Evolutionary conservation across 2,888 invertebrate genomes (phyloP).

Genomic region (Theristus sp.): DNA sequence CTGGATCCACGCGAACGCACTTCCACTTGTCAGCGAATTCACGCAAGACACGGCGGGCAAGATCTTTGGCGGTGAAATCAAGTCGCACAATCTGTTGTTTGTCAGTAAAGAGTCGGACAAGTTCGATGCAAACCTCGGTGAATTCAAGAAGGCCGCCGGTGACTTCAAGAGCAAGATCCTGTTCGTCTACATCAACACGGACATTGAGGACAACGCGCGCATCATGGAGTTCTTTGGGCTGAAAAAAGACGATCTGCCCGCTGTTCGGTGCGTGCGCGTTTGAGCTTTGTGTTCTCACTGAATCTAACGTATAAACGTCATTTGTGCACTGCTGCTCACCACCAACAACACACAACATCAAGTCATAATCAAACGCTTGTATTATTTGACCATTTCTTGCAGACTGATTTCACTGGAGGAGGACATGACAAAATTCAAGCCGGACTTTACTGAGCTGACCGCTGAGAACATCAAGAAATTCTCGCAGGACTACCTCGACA

Average conservation of each 20-base stretch:
- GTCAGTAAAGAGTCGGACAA: conserved; percentile 64
- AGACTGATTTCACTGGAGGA: conserved; percentile 74
- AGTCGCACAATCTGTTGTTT: conserved; percentile 86
- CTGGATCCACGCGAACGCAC: conserved; percentile 26
- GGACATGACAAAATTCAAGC: conserved; percentile 95
- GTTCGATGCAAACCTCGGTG: conserved; percentile 57
- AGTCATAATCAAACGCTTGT: too few species aligned
- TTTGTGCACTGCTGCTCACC: too few species aligned
- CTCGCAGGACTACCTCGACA: conserved; percentile 69
- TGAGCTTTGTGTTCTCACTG: too few species aligned
- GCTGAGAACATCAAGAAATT: conserved; percentile 58
- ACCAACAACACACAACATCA: too few species aligned
- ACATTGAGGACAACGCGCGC: conserved; percentile 81
- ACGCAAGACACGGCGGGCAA: conserved; percentile 58
- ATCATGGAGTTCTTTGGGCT: conserved; percentile 99
- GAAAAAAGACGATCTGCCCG: conserved; percentile 55
- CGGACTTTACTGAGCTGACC: conserved; percentile 42
- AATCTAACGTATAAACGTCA: too few species aligned
- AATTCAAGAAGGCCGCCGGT: conserved; percentile 62
- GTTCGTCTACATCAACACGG: conserved; percentile 83
- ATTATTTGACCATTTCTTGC: too few species aligned
- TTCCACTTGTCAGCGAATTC: conserved; percentile 28
- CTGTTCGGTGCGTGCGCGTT: conserved; percentile 17
- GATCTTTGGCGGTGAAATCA: conserved; percentile 93
- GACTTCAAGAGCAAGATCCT: conserved; percentile 74